phyloP scores from a whole-genome alignment of 1,140 invertebrate species.

The Phymastichus coffea region DNA sequence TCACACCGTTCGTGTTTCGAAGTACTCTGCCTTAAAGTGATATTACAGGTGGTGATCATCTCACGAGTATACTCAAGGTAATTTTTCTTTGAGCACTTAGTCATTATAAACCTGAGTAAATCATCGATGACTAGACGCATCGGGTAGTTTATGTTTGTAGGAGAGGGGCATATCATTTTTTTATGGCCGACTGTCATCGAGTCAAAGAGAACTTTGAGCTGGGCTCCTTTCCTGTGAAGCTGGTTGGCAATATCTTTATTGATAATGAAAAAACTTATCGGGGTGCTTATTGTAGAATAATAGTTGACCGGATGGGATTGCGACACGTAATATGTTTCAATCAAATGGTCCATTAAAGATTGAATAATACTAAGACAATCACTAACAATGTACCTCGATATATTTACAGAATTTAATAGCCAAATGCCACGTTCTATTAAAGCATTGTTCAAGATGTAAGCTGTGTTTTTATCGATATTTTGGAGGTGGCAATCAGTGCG shows the following conservation, averaged over 20 bases:
- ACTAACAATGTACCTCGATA: constrained; percentile 20
- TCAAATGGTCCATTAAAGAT: constrained; percentile 20
- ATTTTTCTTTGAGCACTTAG: constrained; percentile 9
- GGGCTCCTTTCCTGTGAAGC: too few species aligned
- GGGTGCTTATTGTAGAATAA: too few species aligned
- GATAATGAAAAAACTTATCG: too few species aligned
- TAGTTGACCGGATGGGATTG: too few species aligned
- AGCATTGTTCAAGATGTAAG: too few species aligned
- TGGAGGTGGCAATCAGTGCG: too few species aligned
- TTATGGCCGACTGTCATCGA: too few species aligned
- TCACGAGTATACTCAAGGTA: constrained; percentile 13
- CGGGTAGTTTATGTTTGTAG: constrained; percentile 1
- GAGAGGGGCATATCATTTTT: too few species aligned
- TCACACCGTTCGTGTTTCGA: constrained; percentile 30
- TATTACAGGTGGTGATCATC: constrained; percentile 16
- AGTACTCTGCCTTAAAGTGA: constrained; percentile 28
- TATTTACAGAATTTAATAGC: not conserved
- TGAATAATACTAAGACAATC: constrained; percentile 27
- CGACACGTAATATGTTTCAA: too few species aligned
- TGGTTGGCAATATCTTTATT: too few species aligned
- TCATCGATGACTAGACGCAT: not conserved
- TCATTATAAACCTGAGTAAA: constrained; percentile 8
- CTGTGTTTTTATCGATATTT: constrained; percentile 20
- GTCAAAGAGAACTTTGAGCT: too few species aligned
- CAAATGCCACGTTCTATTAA: too few species aligned